These are phyloP conservation scores for Caradrina kadenii DNA, from an alignment of 2,888 invertebrate genomes.

Conservation along the genomic window DNA sequence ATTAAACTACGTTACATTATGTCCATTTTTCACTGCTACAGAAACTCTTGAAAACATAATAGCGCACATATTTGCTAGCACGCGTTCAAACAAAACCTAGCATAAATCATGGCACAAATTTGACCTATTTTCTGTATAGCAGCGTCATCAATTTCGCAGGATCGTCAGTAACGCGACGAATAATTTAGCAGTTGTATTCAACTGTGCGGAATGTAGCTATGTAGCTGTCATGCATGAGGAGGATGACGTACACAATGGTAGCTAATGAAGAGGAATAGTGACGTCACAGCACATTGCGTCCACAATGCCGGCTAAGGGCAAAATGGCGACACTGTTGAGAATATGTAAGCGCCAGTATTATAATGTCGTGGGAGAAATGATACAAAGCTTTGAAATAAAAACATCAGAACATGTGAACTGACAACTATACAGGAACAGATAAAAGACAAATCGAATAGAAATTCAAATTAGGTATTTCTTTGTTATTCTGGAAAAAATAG, in stretches of 20 bases:
- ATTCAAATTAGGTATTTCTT: neutral
- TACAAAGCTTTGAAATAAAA: slow-evolving; percentile 9
- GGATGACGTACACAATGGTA: slow-evolving; percentile 42
- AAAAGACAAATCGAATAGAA: neutral
- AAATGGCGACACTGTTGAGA: slow-evolving; percentile 37
- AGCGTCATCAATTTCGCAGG: slow-evolving; percentile 21
- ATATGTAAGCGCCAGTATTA: slow-evolving; percentile 18
- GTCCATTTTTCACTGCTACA: neutral
- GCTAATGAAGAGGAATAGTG: slow-evolving; percentile 46
- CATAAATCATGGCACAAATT: slow-evolving; percentile 39
- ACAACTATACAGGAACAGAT: neutral
- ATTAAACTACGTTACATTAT: slow-evolving; percentile 6
- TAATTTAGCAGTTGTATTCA: slow-evolving; percentile 43
- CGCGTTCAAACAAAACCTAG: neutral
- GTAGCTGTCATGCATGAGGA: slow-evolving; percentile 19
- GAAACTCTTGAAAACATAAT: slow-evolving; percentile 1
- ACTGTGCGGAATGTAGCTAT: slow-evolving; percentile 32
- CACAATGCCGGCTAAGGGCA: slow-evolving; percentile 27
- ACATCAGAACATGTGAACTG: neutral
- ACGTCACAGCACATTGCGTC: slow-evolving; percentile 30
- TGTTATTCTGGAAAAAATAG: neutral
- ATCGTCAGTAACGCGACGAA: slow-evolving; percentile 35
- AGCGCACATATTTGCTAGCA: slow-evolving; percentile 9
- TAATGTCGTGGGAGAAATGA: slow-evolving; percentile 4
- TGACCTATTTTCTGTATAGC: slow-evolving; percentile 37